Conservation (phyloP, 2,797 vertebrate species). For the Salmo trutta region DNA sequence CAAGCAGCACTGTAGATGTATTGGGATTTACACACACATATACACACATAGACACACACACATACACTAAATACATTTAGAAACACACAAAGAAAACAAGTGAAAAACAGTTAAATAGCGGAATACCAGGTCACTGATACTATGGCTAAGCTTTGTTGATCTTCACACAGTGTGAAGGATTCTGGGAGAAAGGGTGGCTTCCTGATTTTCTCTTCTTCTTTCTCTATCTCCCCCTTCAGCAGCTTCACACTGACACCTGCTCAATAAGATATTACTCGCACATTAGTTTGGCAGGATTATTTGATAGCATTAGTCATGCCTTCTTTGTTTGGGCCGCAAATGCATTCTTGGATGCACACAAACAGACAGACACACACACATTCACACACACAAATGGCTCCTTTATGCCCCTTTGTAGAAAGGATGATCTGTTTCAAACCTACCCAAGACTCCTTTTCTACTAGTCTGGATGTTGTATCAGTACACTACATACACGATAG, state of each 20-base stretch:
- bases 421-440: conserved; percentile 43
- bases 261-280: conserved; percentile 20
- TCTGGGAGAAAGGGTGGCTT: conserved; percentile 26
- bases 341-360: not conserved
- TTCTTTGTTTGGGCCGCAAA: conserved; percentile 17
- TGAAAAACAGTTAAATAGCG: not conserved
- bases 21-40: not conserved
- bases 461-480: conserved; percentile 29
- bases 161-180: conserved; percentile 26
- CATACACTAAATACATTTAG: not conserved
- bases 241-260: conserved; percentile 19
- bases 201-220: conserved; percentile 24
- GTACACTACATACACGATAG: too few relatives aligned
- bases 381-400: not conserved
- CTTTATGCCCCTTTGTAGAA: conserved; percentile 10
- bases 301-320: conserved; percentile 36
- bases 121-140: conserved; percentile 19
- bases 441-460: conserved; percentile 4
- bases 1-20: not conserved
- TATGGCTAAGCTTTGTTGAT: conserved; percentile 35
- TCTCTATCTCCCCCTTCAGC: conserved; percentile 37
- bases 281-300: conserved; percentile 28
- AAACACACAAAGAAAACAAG: not conserved
- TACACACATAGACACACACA: not conserved
- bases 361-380: not conserved